phyloP scores from a whole-genome alignment of 2,888 invertebrate species.

The Caradrina kadenii region DNA sequence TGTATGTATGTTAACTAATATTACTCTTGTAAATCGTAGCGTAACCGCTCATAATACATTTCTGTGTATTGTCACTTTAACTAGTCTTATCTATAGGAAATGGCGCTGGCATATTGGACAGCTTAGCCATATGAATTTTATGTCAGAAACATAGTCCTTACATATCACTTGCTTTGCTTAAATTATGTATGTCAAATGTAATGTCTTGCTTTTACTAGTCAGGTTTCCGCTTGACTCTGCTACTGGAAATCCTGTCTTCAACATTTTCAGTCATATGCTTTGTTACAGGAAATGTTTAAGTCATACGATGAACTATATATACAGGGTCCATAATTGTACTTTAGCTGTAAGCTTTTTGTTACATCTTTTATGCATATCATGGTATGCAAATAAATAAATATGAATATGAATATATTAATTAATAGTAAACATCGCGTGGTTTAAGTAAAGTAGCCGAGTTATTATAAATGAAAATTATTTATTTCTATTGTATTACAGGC shows the following conservation, averaged over 20 bases:
- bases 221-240: slow-evolving; percentile 8
- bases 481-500: not conserved
- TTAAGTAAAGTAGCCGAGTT: not conserved
- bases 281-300: not conserved
- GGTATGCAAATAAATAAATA: too few species aligned
- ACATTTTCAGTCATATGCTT: not conserved
- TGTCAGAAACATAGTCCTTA: slow-evolving; percentile 10
- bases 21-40: not conserved
- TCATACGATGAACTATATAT: not conserved
- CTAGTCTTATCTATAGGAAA: slow-evolving; percentile 29
- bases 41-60: not conserved
- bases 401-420: too few species aligned
- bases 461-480: not conserved
- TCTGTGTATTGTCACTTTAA: slow-evolving; percentile 14
- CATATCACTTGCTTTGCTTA: slow-evolving; percentile 33
- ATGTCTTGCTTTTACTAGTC: not conserved
- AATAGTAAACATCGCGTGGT: not conserved
- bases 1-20: too few species aligned
- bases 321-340: too few species aligned
- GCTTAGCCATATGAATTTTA: slow-evolving; percentile 23
- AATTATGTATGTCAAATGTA: slow-evolving; percentile 10
- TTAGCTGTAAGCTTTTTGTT: too few species aligned
- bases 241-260: not conserved
- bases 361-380: too few species aligned
- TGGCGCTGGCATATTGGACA: slow-evolving; percentile 44